Conservation (phyloP, 2,113 vertebrate genomes). For the Hemiscyllium ocellatum region DNA sequence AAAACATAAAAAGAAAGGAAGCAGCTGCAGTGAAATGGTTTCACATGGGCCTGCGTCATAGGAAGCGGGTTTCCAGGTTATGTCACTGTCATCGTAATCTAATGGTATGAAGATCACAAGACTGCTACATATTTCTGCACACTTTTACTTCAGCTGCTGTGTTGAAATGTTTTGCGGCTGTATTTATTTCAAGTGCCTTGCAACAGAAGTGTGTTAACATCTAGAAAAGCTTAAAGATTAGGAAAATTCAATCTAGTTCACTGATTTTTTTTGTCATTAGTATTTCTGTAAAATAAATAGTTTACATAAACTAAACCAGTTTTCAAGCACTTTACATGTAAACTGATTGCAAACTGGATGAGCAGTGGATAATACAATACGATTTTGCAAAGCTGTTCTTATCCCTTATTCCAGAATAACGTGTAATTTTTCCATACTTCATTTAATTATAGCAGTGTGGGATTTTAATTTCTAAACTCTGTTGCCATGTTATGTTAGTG, state of each 20-base stretch:
- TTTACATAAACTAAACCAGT: not conserved
- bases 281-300: not conserved
- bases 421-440: not conserved
- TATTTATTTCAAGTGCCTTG: not conserved
- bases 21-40: slow-evolving; percentile 28
- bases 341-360: not conserved
- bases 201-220: not conserved
- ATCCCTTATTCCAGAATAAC: not conserved
- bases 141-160: not conserved
- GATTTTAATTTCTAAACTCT: not conserved
- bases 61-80: slow-evolving; percentile 40
- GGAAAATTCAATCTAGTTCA: not conserved
- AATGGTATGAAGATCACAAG: slow-evolving; percentile 24
- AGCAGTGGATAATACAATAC: not conserved
- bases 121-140: not conserved
- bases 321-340: not conserved
- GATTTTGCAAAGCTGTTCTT: not conserved
- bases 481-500: not conserved
- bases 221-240: not conserved
- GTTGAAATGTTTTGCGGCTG: not conserved
- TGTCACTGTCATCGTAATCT: slow-evolving; percentile 32
- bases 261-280: not conserved
- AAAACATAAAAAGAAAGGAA: not conserved
- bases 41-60: slow-evolving; percentile 39
- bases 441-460: too few species aligned